Percentiles rank a stretch among this genome's conserved stretches.
Evolutionary conservation across 1,140 invertebrate species (phyloP).

Genomic region (Drosophila rhopaloa): DNA sequence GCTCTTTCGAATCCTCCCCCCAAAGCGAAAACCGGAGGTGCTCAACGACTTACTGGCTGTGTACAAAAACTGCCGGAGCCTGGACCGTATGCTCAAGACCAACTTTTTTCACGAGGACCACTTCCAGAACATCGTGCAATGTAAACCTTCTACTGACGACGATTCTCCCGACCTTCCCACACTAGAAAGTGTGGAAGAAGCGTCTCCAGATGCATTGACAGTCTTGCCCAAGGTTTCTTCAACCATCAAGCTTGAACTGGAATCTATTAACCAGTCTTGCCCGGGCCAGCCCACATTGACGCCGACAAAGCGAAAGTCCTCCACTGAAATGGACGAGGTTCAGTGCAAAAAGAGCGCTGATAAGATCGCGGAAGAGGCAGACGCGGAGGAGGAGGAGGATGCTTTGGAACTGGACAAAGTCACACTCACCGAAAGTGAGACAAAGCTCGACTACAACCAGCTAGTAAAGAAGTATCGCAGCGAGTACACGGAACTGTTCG

Average conservation of each 20-base stretch:
- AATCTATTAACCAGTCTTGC: neutral
- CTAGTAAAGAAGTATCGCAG: constrained; percentile 43
- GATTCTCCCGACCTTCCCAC: neutral
- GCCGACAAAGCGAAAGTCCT: constrained; percentile 67
- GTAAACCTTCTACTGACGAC: neutral
- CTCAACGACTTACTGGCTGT: constrained; percentile 87
- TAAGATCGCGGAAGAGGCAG: constrained; percentile 18
- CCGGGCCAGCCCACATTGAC: constrained; percentile 34
- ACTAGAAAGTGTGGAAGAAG: too few relatives aligned
- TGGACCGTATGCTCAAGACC: constrained; percentile 93
- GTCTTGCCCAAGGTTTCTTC: neutral
- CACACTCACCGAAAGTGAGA: constrained; percentile 19
- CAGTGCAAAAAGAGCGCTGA: constrained; percentile 64
- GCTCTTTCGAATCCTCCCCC: constrained; percentile 90
- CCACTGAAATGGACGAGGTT: constrained; percentile 57
- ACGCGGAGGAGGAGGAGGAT: neutral
- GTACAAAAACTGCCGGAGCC: constrained; percentile 94
- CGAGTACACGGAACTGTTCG: constrained; percentile 42
- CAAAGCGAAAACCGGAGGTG: constrained; percentile 87
- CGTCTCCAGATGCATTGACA: neutral
- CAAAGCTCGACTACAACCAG: constrained; percentile 10
- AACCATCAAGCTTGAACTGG: neutral
- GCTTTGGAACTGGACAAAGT: neutral
- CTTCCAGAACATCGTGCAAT: constrained; percentile 40
- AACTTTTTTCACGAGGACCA: constrained; percentile 92